Evolutionary conservation across 1,140 invertebrate species (phyloP), one percentile per base, ranked within the genome.

Genomic region (Vanessa atalanta): DNA sequence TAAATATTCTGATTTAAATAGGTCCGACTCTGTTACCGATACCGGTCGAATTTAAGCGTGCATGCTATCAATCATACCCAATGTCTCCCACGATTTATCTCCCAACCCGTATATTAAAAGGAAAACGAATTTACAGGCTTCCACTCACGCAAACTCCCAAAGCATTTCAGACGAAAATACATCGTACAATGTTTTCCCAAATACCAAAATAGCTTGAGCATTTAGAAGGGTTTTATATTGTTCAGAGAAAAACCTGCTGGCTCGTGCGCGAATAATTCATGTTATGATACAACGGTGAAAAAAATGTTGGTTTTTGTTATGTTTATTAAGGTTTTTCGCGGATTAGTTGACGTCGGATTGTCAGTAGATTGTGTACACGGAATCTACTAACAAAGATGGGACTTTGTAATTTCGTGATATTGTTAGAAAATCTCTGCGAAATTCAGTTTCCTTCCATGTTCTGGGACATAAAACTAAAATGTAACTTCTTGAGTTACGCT

Each of bases 81-180:
- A 75, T 88, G 85, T 86, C 83, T 86, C 80, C 73, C 79, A 77
- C 81, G 82, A 88, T 88, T 87, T 87, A 88, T 88, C 85, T 87
- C 80, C 81, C 55, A 70, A 72, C 76, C 73, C 80, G 81, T 83
- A 86, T 84, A 88, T 88, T 85, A 88, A 85, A 84, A 83, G 79
- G 78, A 84, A 85, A 73, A 75, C 76, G 73, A 74, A 77, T 75
- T 72, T 81, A 80, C 67, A 75, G 74, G 65, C 60, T 23, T 64
- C 65, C 53, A 71, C 72, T 65, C 72, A 73, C 23, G 65, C 57
- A 65, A 76, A 61, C 53, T n/a, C 12, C 15, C 13, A 20, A 66
- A 66, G 43, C 7, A 70, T 53, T 53, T 47, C 69, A 72, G 37
- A 55, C 65, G 70, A 77, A 78, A 77, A 78, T 81, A 60, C 48